Evolutionary conservation across 2,888 invertebrate genomes (phyloP).

Genomic region (Athalia rosae): DNA sequence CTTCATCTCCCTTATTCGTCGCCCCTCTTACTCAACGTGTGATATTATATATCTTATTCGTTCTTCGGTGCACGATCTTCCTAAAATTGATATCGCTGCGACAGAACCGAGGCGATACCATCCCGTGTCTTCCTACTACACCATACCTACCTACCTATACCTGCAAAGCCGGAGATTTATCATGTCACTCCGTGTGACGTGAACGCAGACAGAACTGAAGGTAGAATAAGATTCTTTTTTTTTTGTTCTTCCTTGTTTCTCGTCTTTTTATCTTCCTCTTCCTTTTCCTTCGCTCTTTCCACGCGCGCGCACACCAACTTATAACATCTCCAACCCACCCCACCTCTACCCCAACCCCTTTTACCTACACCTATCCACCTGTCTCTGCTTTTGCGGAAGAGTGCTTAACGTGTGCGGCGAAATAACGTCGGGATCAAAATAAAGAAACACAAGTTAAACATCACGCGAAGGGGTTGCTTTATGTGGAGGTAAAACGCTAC

Average conservation of each 20-base stretch:
- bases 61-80: conserved; percentile 49
- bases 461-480: too few species aligned
- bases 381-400: too few species aligned
- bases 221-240: background rate
- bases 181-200: conserved; percentile 26
- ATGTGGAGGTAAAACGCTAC: too few species aligned
- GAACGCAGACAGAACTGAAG: conserved; percentile 12
- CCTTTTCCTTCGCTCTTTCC: background rate
- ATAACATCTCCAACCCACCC: too few species aligned
- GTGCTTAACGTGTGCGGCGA: too few species aligned
- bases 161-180: conserved; percentile 35
- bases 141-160: too few species aligned
- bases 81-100: conserved; percentile 58
- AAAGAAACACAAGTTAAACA: too few species aligned
- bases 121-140: too few species aligned
- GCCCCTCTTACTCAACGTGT: background rate
- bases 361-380: too few species aligned
- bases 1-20: background rate
- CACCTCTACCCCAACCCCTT: too few species aligned
- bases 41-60: background rate
- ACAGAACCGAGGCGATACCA: conserved; percentile 42
- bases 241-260: background rate
- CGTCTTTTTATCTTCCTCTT: background rate
- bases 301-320: too few species aligned
- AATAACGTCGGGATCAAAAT: too few species aligned